phyloP scores from a whole-genome alignment of 2,888 invertebrate genomes.

The Drosophila eohydei region DNA sequence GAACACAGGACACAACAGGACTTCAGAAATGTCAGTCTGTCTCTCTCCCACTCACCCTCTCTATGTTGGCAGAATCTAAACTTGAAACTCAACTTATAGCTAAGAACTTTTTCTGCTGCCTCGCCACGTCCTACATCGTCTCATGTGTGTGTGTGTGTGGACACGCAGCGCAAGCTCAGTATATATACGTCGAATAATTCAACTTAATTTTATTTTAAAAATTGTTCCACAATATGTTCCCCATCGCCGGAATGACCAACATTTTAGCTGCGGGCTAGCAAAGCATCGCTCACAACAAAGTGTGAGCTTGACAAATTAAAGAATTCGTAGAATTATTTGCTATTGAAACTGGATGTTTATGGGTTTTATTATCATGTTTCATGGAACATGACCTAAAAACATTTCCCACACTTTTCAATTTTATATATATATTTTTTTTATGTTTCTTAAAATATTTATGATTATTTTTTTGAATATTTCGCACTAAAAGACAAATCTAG shows the following conservation, averaged over 20 bases:
- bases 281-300: not conserved
- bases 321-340: conserved; percentile 13
- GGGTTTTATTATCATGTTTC: not conserved
- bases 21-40: conserved; percentile 30
- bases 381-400: too few species aligned
- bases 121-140: conserved; percentile 26
- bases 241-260: conserved; percentile 38
- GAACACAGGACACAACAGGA: conserved; percentile 16
- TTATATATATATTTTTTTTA: too few species aligned
- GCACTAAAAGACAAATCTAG: too few species aligned
- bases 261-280: conserved; percentile 25
- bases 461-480: too few species aligned
- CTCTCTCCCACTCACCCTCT: too few species aligned
- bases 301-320: conserved; percentile 55
- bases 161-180: conserved; percentile 35
- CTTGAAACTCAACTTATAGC: conserved; percentile 36
- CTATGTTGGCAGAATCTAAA: conserved; percentile 43
- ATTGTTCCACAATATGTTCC: conserved; percentile 65
- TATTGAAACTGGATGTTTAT: conserved; percentile 5
- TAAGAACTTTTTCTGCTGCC: conserved; percentile 38
- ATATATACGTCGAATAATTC: conserved; percentile 36
- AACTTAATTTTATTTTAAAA: conserved; percentile 71
- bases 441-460: too few species aligned
- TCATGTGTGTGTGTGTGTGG: conserved; percentile 21
- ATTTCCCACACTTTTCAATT: too few species aligned